phyloP scores from a whole-genome alignment of 2,113 vertebrate species.

The Onychostoma macrolepis region DNA sequence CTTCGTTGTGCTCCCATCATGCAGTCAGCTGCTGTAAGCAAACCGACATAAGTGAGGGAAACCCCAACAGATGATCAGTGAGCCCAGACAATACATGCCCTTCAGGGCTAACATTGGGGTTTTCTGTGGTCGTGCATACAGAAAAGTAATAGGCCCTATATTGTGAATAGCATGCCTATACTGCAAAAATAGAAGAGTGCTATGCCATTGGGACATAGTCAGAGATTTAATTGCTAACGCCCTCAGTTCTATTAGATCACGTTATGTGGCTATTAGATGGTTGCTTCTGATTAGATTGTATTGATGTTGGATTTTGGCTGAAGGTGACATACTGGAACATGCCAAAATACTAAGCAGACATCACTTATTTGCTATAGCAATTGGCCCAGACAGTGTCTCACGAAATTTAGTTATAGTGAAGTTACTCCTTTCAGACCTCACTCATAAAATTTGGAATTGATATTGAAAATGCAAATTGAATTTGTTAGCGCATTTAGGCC shows the following conservation, averaged over 20 bases:
- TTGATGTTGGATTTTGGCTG: background rate
- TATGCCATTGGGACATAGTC: background rate
- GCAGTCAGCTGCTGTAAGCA: slow-evolving; percentile 17
- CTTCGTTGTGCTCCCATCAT: background rate
- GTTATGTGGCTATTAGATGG: background rate
- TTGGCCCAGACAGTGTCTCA: background rate
- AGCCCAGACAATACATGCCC: background rate
- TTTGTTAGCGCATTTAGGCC: too few species aligned
- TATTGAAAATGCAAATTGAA: too few species aligned
- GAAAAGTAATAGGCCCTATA: background rate
- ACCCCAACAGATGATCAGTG: slow-evolving; percentile 3
- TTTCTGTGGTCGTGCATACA: background rate
- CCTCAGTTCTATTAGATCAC: background rate
- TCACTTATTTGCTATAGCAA: background rate
- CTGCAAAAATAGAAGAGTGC: too few species aligned
- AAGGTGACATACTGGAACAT: background rate
- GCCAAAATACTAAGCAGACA: background rate
- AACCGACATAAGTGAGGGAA: slow-evolving; percentile 24
- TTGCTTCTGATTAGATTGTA: background rate
- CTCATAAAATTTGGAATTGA: background rate
- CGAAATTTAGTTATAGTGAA: too few species aligned
- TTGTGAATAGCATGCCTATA: background rate
- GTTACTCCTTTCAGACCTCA: background rate
- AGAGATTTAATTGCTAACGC: background rate
- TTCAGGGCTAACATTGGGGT: background rate